Conservation (phyloP, 2,113 vertebrate species). For the Strigops habroptila region DNA sequence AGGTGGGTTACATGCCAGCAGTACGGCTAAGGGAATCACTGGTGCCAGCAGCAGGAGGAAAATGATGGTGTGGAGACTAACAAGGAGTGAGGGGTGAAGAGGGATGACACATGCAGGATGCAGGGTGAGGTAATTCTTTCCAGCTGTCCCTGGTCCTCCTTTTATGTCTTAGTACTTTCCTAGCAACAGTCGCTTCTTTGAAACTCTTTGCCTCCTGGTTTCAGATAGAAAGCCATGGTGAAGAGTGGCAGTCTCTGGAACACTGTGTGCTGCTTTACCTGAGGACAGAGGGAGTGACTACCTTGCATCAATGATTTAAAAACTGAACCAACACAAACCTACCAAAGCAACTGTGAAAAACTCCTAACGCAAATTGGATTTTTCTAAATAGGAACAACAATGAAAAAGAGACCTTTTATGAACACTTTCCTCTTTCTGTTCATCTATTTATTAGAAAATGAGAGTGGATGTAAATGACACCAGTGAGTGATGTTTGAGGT, state of each 20-base stretch:
- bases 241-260: background rate
- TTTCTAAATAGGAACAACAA: background rate
- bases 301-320: background rate
- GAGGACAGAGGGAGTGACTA: background rate
- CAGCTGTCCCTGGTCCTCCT: background rate
- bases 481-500: background rate
- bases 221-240: background rate
- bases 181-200: background rate
- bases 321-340: background rate
- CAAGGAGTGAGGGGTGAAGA: background rate
- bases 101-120: background rate
- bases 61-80: background rate
- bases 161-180: background rate
- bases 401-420: background rate
- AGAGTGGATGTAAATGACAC: background rate
- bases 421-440: background rate
- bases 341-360: background rate
- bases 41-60: background rate
- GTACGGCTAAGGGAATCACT: background rate
- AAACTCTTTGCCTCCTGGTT: background rate
- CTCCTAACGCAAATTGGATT: background rate
- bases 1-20: fast-evolving
- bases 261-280: background rate
- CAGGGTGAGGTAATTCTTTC: background rate
- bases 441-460: background rate